Base-by-base conservation (phyloP, 2,113 vertebrate genomes). In the Cacatua alba region DNA sequence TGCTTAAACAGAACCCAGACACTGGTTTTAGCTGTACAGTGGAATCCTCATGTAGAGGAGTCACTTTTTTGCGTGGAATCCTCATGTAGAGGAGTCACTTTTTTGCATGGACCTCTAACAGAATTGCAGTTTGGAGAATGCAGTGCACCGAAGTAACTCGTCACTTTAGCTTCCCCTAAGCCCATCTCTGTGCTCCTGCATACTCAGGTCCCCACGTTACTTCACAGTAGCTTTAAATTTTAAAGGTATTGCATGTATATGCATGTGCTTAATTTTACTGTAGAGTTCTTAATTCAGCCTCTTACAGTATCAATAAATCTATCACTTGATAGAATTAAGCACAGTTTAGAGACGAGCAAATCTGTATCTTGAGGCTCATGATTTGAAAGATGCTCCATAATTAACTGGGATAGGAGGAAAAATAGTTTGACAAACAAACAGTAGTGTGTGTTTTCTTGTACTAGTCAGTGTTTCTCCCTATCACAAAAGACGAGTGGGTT, bases 391-490 rank as follows among this genome's bases (percentile, higher is more conserved):
- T 84, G 85, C 88, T 86, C 72, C 93, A 37, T 95, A 76, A 95
- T 86, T 96, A 94, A 85, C 68, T 95, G 96, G 92, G 79, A 94
- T 62, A 94, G 80, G 96, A 96, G 67, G 68, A 96, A 80, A 95
- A 85, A 89, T 82, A 95, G 95, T 93, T 91, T 96, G 93, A 92
- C 52, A 85, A 90, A 80, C 71, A 83, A 83, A 11, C 57, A 59
- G 57, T 33, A 72, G 44, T 5, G 18, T 78, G 77, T 84, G 51
- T 94, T 97, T 88, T 94, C 64, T 97, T 97, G 97, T 97, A 97
- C 94, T 95, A 97, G 97, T 96, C 94, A 96, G 95, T 95, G 96
- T 94, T 97, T 96, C 94, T 96, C 52, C 79, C 64, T 81, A 85
- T 97, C 79, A 70, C 84, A 95, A 90, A 97, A 79, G 88, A 93